Evolutionary conservation across 2,113 vertebrate species (phyloP), one percentile per base, ranked within the genome.

Genomic region (Corydoras sp.): DNA sequence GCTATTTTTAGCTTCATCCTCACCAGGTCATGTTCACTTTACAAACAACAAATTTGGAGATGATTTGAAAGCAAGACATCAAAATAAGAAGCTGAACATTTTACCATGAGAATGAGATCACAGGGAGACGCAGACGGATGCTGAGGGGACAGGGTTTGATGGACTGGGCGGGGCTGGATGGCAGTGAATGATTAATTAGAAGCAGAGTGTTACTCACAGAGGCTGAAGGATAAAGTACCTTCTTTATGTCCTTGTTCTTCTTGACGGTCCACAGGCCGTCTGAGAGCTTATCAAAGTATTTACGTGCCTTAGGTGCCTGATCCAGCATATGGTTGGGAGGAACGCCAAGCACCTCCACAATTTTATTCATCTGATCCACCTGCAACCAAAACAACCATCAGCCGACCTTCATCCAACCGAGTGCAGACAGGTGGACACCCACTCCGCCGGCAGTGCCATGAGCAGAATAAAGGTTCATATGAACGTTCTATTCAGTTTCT

Each of bases 301-400:
- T 97, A 61, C 94, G 90, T 80, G 95, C 93, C 87, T 96, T 96
- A 76, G 95, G 95, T 50, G 95, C 95, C 86, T 95, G 91, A 64
- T 95, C 95, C 81, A 95, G 78, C 95, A 96, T 96, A 89, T 94
- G 93, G 75, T 91, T 92, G 10, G 95, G 94, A 0, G 95, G 95
- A 66, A 95, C 90, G 11, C 95, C 95, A 75, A 97, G 82, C 66
- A 97, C 95, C 83, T 97, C 95, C 81, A 97, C 95, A 12, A 96
- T 96, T 78, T 95, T 93, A 88, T 92, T 94, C 95, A 96, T 96
- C 88, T 96, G 94, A 86, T 96, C 94, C 63, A 95, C 93, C 94
- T 94, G 82, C 59, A 18, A 66, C 24, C 50, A 7, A 13, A 58
- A 49, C 4, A n/a, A 71, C 35, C 35, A 43, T 43, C 35, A 43